phyloP scores from a whole-genome alignment of 2,113 vertebrate genomes.

The Picathartes gymnocephalus region DNA sequence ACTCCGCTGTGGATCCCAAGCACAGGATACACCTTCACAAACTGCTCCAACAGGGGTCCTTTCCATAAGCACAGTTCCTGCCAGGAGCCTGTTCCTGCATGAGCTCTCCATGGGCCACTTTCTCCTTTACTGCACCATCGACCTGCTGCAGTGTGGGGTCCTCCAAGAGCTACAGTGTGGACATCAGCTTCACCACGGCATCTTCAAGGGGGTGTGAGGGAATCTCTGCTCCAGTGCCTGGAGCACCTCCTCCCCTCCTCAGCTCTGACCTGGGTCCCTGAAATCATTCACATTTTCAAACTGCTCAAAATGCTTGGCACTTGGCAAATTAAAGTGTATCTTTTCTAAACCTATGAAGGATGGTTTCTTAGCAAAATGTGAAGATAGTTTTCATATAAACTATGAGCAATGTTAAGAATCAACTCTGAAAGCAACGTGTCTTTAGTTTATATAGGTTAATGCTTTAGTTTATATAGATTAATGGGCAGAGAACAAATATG shows the following conservation, averaged over 20 bases:
- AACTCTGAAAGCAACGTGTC: neutral
- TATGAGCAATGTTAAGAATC: neutral
- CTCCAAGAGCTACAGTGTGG: neutral
- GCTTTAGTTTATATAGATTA: neutral
- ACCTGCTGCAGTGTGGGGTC: neutral
- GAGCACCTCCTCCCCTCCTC: neutral
- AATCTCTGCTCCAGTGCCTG: neutral
- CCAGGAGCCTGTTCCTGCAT: neutral
- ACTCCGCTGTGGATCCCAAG: accelerated
- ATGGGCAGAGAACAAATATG: neutral
- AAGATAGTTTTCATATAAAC: neutral
- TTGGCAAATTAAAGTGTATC: neutral
- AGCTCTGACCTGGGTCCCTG: neutral
- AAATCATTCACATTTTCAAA: neutral
- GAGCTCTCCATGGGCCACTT: neutral
- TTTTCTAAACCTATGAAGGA: neutral
- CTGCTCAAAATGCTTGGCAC: neutral
- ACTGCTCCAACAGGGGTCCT: neutral
- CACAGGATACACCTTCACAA: neutral
- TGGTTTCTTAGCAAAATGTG: neutral
- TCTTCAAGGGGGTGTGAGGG: accelerated
- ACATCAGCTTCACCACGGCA: neutral
- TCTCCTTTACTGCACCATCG: neutral
- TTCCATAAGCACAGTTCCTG: neutral
- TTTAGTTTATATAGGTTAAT: neutral